Evolutionary conservation across 23 tunicate species (phyloP).

Genomic region (Styela clava): DNA sequence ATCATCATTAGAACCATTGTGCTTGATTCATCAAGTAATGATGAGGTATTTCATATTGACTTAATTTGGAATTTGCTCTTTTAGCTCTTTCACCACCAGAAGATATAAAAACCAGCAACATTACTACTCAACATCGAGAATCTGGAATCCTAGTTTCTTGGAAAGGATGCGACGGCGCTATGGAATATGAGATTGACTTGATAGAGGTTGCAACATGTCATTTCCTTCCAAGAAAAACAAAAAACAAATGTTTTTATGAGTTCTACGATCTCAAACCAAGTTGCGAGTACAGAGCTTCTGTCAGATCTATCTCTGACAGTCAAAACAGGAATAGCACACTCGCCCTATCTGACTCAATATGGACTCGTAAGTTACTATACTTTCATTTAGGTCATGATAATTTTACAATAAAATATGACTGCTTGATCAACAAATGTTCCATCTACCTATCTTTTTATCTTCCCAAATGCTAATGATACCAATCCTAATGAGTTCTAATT

Average conservation of each 20-base stretch:
- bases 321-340: neutral
- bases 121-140: neutral
- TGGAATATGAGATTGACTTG: neutral
- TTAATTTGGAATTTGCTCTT: no score
- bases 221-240: neutral
- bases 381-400: no score
- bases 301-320: neutral
- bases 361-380: conserved; percentile 10
- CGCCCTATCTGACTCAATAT: neutral
- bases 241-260: neutral
- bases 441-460: no score
- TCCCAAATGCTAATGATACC: no score
- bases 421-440: no score
- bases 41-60: no score
- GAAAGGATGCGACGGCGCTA: neutral
- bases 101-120: neutral
- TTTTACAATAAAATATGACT: no score
- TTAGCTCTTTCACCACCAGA: neutral
- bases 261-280: neutral
- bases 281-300: neutral
- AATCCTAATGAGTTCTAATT: no score
- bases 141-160: neutral
- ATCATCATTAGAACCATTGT: neutral
- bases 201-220: neutral
- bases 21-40: neutral